phyloP scores from a whole-genome alignment of 2,888 invertebrate species.

The Elmis aenea region DNA sequence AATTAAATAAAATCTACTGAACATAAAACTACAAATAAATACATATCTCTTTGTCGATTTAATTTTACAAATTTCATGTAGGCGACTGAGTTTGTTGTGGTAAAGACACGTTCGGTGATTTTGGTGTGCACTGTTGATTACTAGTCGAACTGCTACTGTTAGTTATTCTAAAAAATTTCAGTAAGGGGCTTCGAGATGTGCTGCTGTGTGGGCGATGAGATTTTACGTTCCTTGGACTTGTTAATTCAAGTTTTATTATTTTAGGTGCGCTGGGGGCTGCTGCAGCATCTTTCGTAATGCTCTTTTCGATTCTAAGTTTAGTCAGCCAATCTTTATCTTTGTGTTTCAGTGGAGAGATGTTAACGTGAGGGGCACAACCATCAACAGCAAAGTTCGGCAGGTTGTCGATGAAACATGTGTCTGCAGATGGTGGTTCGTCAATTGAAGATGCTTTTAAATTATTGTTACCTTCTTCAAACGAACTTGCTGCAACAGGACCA shows the following conservation, averaged over 20 bases:
- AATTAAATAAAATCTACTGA: too few relatives aligned
- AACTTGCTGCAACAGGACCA: too few relatives aligned
- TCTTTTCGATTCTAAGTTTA: slow-evolving; percentile 55
- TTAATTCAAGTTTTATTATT: slow-evolving; percentile 27
- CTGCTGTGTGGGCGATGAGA: slow-evolving; percentile 3
- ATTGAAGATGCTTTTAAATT: too few relatives aligned
- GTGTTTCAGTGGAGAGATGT: slow-evolving; percentile 65
- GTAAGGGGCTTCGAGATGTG: slow-evolving; percentile 23
- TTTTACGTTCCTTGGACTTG: slow-evolving; percentile 8
- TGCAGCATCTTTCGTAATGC: slow-evolving; percentile 32
- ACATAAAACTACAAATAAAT: too few relatives aligned
- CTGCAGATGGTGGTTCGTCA: too few relatives aligned
- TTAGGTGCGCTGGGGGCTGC: slow-evolving; percentile 32
- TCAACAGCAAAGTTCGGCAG: slow-evolving; percentile 72
- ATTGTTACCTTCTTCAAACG: too few relatives aligned
- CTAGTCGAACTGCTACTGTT: slow-evolving; percentile 13
- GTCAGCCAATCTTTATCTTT: slow-evolving; percentile 71
- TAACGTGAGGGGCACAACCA: slow-evolving; percentile 72
- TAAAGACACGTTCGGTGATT: slow-evolving; percentile 12
- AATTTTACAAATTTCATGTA: slow-evolving; percentile 4
- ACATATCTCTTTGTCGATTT: too few relatives aligned
- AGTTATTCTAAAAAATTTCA: slow-evolving; percentile 27
- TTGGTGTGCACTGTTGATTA: slow-evolving; percentile 8
- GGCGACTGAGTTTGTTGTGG: slow-evolving; percentile 8
- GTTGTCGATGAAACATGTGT: too few relatives aligned